Evolutionary conservation across 64 coral and sea anemone species (phyloP).

Genomic region (Actinia tenebrosa): DNA sequence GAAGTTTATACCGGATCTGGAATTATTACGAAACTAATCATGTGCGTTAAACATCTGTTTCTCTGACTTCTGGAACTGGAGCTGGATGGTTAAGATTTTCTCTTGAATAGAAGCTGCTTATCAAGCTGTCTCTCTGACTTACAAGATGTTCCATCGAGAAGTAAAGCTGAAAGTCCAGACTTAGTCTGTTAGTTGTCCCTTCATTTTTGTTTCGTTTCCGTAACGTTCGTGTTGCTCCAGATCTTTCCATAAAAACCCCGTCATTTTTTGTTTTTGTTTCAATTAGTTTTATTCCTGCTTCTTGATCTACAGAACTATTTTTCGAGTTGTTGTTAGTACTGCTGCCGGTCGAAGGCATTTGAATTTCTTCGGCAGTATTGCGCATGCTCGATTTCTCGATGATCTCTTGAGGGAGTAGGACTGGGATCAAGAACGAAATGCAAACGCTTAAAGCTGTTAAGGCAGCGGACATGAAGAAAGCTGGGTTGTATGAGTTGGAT

Average conservation of each 20-base stretch:
- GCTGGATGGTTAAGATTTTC: slow-evolving; percentile 3
- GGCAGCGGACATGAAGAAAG: slow-evolving; percentile 82
- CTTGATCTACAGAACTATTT: background rate
- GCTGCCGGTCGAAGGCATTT: background rate
- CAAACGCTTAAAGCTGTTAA: slow-evolving; percentile 66
- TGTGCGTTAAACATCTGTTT: slow-evolving; percentile 32
- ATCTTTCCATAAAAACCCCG: background rate
- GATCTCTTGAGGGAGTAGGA: slow-evolving; percentile 67
- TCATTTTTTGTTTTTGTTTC: background rate
- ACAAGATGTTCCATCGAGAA: slow-evolving; percentile 64
- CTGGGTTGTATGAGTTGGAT: slow-evolving; percentile 49
- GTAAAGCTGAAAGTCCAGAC: slow-evolving; percentile 49
- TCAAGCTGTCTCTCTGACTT: slow-evolving; percentile 48
- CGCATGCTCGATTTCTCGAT: slow-evolving; percentile 46
- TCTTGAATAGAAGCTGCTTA: slow-evolving; percentile 36
- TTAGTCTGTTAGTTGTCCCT: slow-evolving; percentile 11
- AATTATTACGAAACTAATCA: background rate
- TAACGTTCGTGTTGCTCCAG: background rate
- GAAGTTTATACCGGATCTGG: too few species aligned
- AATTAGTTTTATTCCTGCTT: background rate
- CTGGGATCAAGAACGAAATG: slow-evolving; percentile 58
- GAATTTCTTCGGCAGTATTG: slow-evolving; percentile 11
- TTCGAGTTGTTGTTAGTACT: background rate
- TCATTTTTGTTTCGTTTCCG: background rate
- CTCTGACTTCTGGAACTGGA: background rate